Evolutionary conservation across 64 coral and sea anemone species (phyloP).

Genomic region (Montipora sp.): DNA sequence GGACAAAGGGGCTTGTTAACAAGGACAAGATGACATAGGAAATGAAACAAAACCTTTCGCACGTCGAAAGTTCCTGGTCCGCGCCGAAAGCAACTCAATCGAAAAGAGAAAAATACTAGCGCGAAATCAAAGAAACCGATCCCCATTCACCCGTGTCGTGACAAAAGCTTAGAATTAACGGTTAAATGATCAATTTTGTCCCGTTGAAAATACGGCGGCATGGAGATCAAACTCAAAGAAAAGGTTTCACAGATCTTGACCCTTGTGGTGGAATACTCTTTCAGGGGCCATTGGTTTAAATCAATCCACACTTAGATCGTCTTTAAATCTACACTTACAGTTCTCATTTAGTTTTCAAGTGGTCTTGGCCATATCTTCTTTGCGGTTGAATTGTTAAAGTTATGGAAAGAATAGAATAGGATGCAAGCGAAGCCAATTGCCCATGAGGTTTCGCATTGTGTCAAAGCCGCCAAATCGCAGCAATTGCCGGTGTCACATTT

Average conservation of each 20-base stretch:
- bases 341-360: constrained; percentile 11
- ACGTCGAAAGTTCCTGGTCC: not conserved
- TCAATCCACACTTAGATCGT: constrained; percentile 49
- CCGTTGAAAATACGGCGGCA: not conserved
- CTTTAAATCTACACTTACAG: constrained; percentile 25
- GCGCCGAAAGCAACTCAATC: constrained; percentile 5
- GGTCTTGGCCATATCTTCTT: constrained; percentile 62
- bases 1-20: constrained; percentile 43
- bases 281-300: not conserved
- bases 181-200: constrained; percentile 47
- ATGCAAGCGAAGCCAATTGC: constrained; percentile 79
- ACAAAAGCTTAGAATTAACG: constrained; percentile 34
- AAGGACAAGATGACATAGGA: not conserved
- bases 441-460: constrained; percentile 86
- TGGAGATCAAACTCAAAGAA: constrained; percentile 4
- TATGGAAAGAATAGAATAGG: constrained; percentile 84
- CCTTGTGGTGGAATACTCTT: not conserved
- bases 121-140: constrained; percentile 40
- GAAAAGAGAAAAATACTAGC: not conserved
- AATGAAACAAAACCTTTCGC: constrained; percentile 13
- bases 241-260: not conserved
- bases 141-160: not conserved
- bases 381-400: constrained; percentile 67
- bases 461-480: constrained; percentile 71
- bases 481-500: constrained; percentile 85